A percentile compares a stretch with the other conserved stretches of the same genome.
These are phyloP conservation scores for Nematostella vectensis DNA, from an alignment of 92 coral and sea anemone species.

Conservation along the genomic window DNA sequence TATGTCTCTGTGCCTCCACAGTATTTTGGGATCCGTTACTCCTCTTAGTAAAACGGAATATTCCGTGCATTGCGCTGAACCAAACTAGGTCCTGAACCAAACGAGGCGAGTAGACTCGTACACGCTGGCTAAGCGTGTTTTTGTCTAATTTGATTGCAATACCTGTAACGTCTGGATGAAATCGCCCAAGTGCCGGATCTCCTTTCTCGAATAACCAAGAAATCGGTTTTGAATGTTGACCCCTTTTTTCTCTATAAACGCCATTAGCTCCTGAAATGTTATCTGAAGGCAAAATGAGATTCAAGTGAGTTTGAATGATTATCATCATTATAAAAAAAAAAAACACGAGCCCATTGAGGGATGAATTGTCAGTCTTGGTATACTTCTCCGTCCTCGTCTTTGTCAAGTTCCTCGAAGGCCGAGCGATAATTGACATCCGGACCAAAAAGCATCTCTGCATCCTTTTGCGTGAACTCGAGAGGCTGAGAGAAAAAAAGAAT, in stretches of 20 bases:
- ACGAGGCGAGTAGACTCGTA: too few species aligned
- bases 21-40: too few species aligned
- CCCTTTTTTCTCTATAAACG: conserved; percentile 91
- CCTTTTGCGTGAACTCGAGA: conserved; percentile 60
- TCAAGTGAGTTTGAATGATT: too few species aligned
- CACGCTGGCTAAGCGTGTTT: too few species aligned
- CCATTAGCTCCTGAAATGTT: conserved; percentile 95
- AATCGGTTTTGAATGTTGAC: conserved; percentile 92
- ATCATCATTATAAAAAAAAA: too few species aligned
- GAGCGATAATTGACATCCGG: conserved; percentile 71
- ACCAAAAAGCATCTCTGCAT: conserved; percentile 81
- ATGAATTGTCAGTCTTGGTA: too few species aligned
- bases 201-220: conserved; percentile 93
- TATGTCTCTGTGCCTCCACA: too few species aligned
- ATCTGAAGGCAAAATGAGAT: conserved; percentile 40
- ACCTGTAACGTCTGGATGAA: conserved; percentile 94
- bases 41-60: too few species aligned
- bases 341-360: too few species aligned
- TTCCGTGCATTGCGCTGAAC: too few species aligned
- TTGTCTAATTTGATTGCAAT: too few species aligned
- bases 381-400: conserved; percentile 97
- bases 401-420: conserved; percentile 94
- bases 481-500: conserved; percentile 35
- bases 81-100: too few species aligned
- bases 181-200: conserved; percentile 86